Conservation (phyloP, 2,113 vertebrate species). For the Callaeas wilsoni region DNA sequence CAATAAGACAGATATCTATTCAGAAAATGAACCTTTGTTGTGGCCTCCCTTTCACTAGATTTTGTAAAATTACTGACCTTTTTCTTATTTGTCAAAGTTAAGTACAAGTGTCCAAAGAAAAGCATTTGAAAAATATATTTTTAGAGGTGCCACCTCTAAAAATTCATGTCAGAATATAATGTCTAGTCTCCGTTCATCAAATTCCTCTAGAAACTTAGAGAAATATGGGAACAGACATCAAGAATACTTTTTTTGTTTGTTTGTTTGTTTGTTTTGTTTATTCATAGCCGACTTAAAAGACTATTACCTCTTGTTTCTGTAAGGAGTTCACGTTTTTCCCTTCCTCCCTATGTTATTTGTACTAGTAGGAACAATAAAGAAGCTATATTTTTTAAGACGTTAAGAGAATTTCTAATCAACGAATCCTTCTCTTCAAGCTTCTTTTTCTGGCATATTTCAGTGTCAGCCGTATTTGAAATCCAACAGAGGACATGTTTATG, state of each 20-base stretch:
- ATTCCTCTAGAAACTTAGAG: not conserved
- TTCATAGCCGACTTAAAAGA: not conserved
- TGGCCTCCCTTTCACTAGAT: not conserved
- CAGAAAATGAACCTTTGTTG: not conserved
- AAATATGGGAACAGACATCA: not conserved
- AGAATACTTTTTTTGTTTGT: not conserved
- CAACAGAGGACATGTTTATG: not conserved
- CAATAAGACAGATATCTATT: not conserved
- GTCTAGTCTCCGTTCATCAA: not conserved
- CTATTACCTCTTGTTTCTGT: not conserved
- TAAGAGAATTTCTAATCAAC: not conserved
- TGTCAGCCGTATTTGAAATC: not conserved
- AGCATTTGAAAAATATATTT: not conserved
- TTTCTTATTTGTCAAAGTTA: not conserved
- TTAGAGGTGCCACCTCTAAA: not conserved
- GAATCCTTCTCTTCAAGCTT: not conserved
- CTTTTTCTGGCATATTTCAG: not conserved
- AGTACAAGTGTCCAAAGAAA: not conserved
- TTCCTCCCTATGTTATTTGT: not conserved
- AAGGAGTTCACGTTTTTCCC: not conserved
- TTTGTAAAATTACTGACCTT: not conserved
- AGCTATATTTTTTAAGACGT: not conserved
- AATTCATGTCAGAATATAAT: not conserved
- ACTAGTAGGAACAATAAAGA: not conserved
- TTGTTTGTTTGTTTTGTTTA: no score